These are phyloP conservation scores for Spheniscus humboldti DNA, from an alignment of 2,797 vertebrate genomes.

Conservation along the genomic window DNA sequence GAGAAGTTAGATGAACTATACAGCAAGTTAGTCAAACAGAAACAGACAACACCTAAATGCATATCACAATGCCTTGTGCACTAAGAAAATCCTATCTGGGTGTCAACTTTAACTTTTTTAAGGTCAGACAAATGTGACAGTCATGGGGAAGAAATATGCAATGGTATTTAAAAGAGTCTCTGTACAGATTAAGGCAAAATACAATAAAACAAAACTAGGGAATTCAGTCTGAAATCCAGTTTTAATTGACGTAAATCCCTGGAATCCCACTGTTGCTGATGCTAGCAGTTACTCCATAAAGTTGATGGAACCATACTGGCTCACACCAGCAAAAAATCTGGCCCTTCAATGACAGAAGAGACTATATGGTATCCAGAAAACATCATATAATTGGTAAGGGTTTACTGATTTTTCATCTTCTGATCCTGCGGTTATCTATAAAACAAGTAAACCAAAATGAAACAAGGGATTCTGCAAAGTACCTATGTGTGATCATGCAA, in stretches of 20 bases:
- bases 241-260: background rate
- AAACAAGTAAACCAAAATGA: background rate
- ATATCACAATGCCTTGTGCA: background rate
- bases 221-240: background rate
- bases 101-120: background rate
- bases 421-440: background rate
- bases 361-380: background rate
- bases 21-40: constrained; percentile 40
- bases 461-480: background rate
- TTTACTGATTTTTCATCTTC: background rate
- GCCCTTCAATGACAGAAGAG: background rate
- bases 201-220: background rate
- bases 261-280: background rate
- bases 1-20: constrained; percentile 34
- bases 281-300: background rate
- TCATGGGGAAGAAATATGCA: background rate
- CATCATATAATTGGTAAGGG: background rate
- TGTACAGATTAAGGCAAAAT: background rate
- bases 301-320: background rate
- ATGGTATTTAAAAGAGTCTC: background rate
- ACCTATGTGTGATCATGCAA: background rate
- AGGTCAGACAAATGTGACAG: background rate
- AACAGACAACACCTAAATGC: constrained; percentile 21
- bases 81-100: background rate
- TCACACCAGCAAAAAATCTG: background rate